phyloP scores from a whole-genome alignment of 2,113 vertebrate genomes.

The Sciurus niger region DNA sequence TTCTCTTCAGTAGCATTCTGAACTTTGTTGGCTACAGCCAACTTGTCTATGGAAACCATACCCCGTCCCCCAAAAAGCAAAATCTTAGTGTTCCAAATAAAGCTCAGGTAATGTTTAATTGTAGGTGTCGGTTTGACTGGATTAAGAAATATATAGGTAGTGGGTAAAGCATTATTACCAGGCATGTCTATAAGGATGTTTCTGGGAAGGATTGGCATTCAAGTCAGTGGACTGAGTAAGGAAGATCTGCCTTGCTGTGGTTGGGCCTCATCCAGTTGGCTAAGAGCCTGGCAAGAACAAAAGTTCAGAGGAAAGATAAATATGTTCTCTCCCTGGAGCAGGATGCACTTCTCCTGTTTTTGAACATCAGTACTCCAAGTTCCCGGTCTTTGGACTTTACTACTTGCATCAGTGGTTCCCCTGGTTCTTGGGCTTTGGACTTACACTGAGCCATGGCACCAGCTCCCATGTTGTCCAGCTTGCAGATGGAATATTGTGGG shows the following conservation, averaged over 20 bases:
- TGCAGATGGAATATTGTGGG: neutral
- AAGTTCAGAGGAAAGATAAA: neutral
- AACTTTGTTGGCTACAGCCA: neutral
- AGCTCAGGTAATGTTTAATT: neutral
- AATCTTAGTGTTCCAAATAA: neutral
- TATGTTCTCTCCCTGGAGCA: neutral
- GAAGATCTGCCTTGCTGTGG: neutral
- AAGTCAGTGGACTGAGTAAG: neutral
- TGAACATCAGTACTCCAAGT: neutral
- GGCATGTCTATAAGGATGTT: neutral
- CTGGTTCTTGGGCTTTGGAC: neutral
- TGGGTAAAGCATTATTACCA: neutral
- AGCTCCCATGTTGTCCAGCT: neutral
- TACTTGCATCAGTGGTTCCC: neutral
- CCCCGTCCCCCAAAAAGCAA: neutral
- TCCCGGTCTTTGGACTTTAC: no score
- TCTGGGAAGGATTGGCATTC: neutral
- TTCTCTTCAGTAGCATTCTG: neutral
- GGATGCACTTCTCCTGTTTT: neutral
- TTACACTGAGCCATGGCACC: neutral
- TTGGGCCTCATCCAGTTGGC: neutral
- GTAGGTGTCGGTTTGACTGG: neutral
- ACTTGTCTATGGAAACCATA: neutral
- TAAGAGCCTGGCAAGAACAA: neutral
- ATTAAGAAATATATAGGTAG: neutral